Conservation (phyloP, 1,140 invertebrate genomes). For the Planococcus citri region DNA sequence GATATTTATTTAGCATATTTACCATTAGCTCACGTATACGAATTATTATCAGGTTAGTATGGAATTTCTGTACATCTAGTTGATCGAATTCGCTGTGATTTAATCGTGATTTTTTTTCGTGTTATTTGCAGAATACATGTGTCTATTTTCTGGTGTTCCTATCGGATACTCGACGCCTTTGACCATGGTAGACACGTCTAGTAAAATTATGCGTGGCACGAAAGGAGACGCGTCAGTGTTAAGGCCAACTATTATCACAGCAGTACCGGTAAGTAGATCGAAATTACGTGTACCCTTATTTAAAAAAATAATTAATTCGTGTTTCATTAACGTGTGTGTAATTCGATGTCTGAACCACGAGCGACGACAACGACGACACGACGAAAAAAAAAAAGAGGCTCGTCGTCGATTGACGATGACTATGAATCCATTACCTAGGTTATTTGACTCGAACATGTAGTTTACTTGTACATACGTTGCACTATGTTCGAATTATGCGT, state of each 20-base stretch:
- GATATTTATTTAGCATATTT: conserved; percentile 91
- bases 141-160: conserved; percentile 57
- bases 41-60: conserved; percentile 59
- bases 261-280: conserved; percentile 67
- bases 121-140: conserved; percentile 38
- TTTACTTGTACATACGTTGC: too few species aligned
- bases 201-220: conserved; percentile 86
- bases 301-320: too few species aligned
- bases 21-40: conserved; percentile 94
- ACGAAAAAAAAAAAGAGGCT: too few species aligned
- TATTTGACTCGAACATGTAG: too few species aligned
- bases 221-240: conserved; percentile 83
- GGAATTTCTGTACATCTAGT: background rate
- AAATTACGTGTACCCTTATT: conserved; percentile 10
- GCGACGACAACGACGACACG: too few species aligned
- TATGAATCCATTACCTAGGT: too few species aligned
- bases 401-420: too few species aligned
- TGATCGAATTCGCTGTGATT: conserved; percentile 8
- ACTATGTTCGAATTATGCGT: too few species aligned
- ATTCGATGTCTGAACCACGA: too few species aligned
- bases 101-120: background rate
- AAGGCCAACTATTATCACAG: conserved; percentile 83
- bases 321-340: background rate
- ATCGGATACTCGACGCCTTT: conserved; percentile 94
- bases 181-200: conserved; percentile 89